phyloP scores from a whole-genome alignment of 2,888 invertebrate species.

The Agrochola circellaris region DNA sequence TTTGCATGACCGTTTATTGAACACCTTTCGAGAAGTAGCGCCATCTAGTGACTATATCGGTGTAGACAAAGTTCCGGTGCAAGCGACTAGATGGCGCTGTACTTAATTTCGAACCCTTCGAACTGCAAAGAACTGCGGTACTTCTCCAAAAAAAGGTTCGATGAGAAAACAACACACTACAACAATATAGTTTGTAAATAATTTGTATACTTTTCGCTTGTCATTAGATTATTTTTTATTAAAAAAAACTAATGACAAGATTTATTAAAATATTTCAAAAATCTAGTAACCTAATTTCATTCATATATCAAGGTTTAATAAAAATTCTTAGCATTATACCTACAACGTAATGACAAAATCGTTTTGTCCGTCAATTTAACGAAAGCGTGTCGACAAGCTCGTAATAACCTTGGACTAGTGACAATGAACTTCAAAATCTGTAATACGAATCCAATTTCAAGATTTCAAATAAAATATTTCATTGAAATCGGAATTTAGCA shows the following conservation, averaged over 20 bases:
- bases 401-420: conserved; percentile 62
- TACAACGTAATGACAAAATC: conserved; percentile 62
- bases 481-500: conserved; percentile 34
- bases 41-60: conserved; percentile 43
- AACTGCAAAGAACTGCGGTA: conserved; percentile 1
- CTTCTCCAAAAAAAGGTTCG: not conserved
- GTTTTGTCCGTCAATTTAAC: conserved; percentile 60
- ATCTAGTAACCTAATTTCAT: conserved; percentile 26
- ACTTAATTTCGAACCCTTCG: conserved; percentile 9
- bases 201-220: not conserved
- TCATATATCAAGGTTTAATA: conserved; percentile 23
- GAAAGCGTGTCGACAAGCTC: conserved; percentile 64
- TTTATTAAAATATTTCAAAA: conserved; percentile 18
- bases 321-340: conserved; percentile 50
- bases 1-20: conserved; percentile 39
- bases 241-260: too few species aligned
- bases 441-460: conserved; percentile 55
- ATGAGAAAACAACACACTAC: not conserved
- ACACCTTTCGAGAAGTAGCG: conserved; percentile 39
- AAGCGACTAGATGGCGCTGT: conserved; percentile 58
- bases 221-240: not conserved
- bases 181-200: not conserved
- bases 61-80: conserved; percentile 3
- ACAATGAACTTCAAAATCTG: conserved; percentile 65
- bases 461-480: conserved; percentile 44